phyloP scores from a whole-genome alignment of 2,797 vertebrate species.

The Enteromius paludinosus region DNA sequence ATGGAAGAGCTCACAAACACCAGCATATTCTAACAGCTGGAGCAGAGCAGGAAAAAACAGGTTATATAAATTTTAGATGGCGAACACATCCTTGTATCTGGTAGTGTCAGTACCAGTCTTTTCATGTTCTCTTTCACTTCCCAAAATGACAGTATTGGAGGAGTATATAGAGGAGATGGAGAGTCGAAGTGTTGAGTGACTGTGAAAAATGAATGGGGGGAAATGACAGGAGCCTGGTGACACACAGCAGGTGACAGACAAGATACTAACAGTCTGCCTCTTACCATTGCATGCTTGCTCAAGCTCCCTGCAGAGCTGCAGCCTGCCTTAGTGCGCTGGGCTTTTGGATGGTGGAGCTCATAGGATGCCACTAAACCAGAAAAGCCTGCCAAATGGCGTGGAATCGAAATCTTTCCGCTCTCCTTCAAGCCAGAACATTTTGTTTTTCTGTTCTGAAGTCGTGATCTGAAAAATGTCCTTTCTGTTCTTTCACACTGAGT shows the following conservation, averaged over 20 bases:
- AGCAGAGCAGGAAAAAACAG: conserved; percentile 52
- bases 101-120: conserved; percentile 60
- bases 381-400: conserved; percentile 49
- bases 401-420: conserved; percentile 35
- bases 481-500: conserved; percentile 44
- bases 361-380: conserved; percentile 54
- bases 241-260: conserved; percentile 65
- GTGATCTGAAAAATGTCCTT: conserved; percentile 47
- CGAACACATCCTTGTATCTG: conserved; percentile 58
- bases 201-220: conserved; percentile 63
- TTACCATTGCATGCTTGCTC: conserved; percentile 55
- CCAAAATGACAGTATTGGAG: conserved; percentile 54
- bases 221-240: conserved; percentile 63
- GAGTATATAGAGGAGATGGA: conserved; percentile 54
- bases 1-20: conserved; percentile 32
- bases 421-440: conserved; percentile 48
- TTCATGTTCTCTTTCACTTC: conserved; percentile 60
- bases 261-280: conserved; percentile 63
- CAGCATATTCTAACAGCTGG: conserved; percentile 47
- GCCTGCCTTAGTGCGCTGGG: conserved; percentile 52
- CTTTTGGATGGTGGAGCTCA: conserved; percentile 45
- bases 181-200: conserved; percentile 60
- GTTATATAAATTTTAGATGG: conserved; percentile 62
- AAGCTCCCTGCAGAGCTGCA: conserved; percentile 55
- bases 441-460: conserved; percentile 45